Conservation (phyloP, 1,140 invertebrate genomes). For the Cotesia chilonis region DNA sequence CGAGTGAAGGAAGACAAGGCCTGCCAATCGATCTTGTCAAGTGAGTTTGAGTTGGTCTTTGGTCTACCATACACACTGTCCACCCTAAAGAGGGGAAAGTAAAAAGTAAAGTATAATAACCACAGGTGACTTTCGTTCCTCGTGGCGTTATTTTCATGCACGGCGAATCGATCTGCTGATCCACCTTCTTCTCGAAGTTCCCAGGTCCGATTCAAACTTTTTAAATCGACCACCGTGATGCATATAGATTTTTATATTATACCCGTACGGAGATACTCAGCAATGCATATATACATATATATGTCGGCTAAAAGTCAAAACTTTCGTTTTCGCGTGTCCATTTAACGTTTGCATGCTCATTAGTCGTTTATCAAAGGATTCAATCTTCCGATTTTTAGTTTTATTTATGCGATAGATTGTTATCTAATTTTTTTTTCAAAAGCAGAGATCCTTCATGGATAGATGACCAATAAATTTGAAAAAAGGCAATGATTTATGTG, state of each 20-base stretch:
- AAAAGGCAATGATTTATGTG: no score
- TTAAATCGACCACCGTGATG: background rate
- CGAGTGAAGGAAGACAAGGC: constrained; percentile 41
- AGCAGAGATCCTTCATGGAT: no score
- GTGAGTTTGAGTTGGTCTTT: no score
- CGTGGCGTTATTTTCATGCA: constrained; percentile 14
- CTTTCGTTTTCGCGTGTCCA: constrained; percentile 25
- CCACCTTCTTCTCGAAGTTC: background rate
- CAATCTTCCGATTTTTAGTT: constrained; percentile 10
- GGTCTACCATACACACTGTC: constrained; percentile 23
- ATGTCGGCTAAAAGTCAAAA: constrained; percentile 13
- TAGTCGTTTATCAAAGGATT: constrained; percentile 33
- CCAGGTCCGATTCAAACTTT: no score
- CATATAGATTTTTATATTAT: constrained; percentile 1
- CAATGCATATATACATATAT: background rate
- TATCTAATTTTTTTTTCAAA: background rate
- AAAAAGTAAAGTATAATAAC: constrained; percentile 28
- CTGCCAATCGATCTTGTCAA: constrained; percentile 32
- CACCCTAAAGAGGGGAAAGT: constrained; percentile 48
- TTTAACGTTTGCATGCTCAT: constrained; percentile 21
- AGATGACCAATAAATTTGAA: no score
- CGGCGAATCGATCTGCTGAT: constrained; percentile 25
- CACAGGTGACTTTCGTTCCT: constrained; percentile 44
- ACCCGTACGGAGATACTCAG: background rate
- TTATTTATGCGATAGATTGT: constrained; percentile 29